Conservation (phyloP, 2,797 vertebrate species). For the Carapus acus region DNA sequence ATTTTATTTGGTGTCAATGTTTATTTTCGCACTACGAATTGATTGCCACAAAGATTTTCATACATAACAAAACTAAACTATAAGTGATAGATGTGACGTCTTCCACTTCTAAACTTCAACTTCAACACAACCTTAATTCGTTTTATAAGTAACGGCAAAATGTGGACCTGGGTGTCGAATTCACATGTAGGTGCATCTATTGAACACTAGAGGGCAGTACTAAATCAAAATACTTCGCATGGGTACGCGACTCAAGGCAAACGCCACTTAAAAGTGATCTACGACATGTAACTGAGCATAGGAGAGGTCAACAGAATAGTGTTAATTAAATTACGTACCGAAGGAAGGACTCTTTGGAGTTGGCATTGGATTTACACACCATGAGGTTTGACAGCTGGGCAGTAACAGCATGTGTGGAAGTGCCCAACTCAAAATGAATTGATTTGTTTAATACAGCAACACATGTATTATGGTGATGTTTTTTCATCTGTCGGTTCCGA, state of each 20-base stretch:
- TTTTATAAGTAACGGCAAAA: too few species aligned
- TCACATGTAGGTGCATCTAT: neutral
- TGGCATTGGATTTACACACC: too few species aligned
- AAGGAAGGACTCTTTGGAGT: conserved; percentile 30
- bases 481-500: too few species aligned
- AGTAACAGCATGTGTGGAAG: conserved; percentile 36
- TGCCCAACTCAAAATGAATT: conserved; percentile 29
- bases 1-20: too few species aligned
- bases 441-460: conserved; percentile 6
- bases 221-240: neutral
- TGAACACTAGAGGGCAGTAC: conserved; percentile 34
- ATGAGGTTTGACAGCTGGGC: conserved; percentile 43
- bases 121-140: too few species aligned
- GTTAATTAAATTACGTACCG: conserved; percentile 27
- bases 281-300: conserved; percentile 8
- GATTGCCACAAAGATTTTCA: too few species aligned
- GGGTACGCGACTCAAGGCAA: neutral
- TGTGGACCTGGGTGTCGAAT: neutral
- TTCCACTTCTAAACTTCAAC: too few species aligned
- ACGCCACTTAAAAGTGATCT: neutral
- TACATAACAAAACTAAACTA: too few species aligned
- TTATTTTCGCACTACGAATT: too few species aligned
- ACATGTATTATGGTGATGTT: too few species aligned
- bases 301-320: conserved; percentile 34
- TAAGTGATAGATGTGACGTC: too few species aligned